Conservation (phyloP, 2,113 vertebrate species). For the Actenoides hombroni region DNA sequence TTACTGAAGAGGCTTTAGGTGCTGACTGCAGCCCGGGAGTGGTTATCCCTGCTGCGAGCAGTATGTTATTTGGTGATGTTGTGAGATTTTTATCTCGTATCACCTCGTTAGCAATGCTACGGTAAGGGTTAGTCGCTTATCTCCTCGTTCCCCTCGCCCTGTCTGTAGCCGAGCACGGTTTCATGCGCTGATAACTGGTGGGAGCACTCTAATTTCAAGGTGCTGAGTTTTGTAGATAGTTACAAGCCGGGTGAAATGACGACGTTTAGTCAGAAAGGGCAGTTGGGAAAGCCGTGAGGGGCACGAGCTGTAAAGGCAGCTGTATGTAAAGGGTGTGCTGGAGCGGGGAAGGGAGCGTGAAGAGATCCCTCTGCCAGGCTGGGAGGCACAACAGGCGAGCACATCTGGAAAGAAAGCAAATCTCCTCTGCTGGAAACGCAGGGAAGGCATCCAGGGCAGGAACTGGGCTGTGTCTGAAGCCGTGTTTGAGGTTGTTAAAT, state of each 20-base stretch:
- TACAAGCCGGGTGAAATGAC: accelerated
- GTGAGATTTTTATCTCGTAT: not conserved
- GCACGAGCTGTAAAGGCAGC: not conserved
- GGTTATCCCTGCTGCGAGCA: not conserved
- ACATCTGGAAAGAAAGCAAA: not conserved
- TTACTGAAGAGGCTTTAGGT: not conserved
- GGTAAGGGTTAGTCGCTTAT: not conserved
- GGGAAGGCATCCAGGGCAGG: not conserved
- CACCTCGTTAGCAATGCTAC: not conserved
- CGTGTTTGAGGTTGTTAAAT: not conserved
- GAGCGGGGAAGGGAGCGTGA: not conserved
- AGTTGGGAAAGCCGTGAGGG: not conserved
- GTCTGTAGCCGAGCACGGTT: not conserved
- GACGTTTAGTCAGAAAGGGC: not conserved
- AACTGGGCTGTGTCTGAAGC: not conserved
- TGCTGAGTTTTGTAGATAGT: not conserved
- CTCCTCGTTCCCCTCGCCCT: accelerated
- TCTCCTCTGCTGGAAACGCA: not conserved
- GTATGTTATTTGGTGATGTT: not conserved
- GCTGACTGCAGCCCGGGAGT: not conserved
- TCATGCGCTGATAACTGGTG: accelerated
- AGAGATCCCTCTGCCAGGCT: not conserved
- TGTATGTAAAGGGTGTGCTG: not conserved
- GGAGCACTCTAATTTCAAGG: not conserved
- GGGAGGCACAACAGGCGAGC: not conserved